These are phyloP conservation scores for Whitmania pigra DNA, from an alignment of 1,140 invertebrate species.

Conservation along the genomic window DNA sequence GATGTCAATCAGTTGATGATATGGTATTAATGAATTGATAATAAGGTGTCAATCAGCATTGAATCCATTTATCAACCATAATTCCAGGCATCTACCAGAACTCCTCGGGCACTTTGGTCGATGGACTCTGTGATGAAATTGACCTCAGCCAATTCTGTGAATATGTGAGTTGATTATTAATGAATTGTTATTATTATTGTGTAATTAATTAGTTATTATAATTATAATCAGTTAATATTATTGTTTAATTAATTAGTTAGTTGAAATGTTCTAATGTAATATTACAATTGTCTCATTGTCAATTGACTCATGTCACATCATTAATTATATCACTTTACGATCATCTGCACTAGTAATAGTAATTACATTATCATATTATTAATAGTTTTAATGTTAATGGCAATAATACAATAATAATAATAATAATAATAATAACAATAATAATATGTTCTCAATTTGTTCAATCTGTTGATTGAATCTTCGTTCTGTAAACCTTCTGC, in stretches of 20 bases:
- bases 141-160: conserved; percentile 33
- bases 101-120: conserved; percentile 25
- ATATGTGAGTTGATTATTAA: conserved; percentile 27
- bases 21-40: no score
- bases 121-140: conserved; percentile 31
- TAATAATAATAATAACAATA: neutral
- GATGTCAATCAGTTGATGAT: no score
- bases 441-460: neutral
- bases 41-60: no score
- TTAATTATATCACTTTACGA: neutral
- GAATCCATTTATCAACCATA: no score
- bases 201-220: neutral
- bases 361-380: no score
- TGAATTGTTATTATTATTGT: neutral
- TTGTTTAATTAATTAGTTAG: no score
- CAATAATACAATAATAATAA: neutral
- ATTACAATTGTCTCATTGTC: no score
- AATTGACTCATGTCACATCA: no score
- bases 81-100: conserved; percentile 34
- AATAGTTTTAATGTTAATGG: no score
- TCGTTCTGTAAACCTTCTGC: neutral
- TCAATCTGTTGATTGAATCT: neutral
- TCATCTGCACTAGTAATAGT: neutral
- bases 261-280: no score
- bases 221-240: no score